Conservation (phyloP, 2,888 invertebrate genomes). For the Syrista parreyssii region DNA sequence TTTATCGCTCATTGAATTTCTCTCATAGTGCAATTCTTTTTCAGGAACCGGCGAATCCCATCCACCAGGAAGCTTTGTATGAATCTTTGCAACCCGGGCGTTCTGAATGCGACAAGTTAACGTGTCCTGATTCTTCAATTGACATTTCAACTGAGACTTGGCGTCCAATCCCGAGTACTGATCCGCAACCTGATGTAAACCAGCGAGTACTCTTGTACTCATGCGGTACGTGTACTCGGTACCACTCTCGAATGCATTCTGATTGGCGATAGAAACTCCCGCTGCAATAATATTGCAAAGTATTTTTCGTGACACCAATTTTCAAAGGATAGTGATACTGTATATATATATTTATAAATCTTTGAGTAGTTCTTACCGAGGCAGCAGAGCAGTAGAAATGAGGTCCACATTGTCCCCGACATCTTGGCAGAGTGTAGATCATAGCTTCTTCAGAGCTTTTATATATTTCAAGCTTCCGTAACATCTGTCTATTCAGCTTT, state of each 20-base stretch:
- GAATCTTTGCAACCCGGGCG: constrained; percentile 42
- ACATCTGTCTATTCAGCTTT: neutral
- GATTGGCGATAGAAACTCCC: neutral
- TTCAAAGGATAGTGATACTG: neutral
- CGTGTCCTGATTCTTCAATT: constrained; percentile 4
- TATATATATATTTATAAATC: neutral
- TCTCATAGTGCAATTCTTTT: constrained; percentile 68
- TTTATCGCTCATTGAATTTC: constrained; percentile 60
- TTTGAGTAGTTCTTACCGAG: constrained; percentile 21
- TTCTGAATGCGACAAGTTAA: constrained; percentile 16
- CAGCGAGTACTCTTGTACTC: constrained; percentile 39
- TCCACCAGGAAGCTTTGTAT: constrained; percentile 60
- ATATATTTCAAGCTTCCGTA: constrained; percentile 15
- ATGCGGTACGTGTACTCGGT: constrained; percentile 40
- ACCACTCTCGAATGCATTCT: constrained; percentile 14
- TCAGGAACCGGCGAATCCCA: constrained; percentile 67
- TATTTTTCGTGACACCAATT: constrained; percentile 7
- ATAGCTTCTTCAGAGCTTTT: constrained; percentile 18
- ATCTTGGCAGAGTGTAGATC: constrained; percentile 16
- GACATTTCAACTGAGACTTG: constrained; percentile 27
- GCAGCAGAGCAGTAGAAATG: constrained; percentile 26
- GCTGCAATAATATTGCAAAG: constrained; percentile 29
- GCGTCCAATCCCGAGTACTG: constrained; percentile 45
- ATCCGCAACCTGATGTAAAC: constrained; percentile 45
- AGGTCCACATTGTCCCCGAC: constrained; percentile 22